A percentile compares a stretch with the other conserved stretches of the same genome.
Conservation (phyloP, 2,888 invertebrate species). For the Pardosa pseudoannulata region DNA sequence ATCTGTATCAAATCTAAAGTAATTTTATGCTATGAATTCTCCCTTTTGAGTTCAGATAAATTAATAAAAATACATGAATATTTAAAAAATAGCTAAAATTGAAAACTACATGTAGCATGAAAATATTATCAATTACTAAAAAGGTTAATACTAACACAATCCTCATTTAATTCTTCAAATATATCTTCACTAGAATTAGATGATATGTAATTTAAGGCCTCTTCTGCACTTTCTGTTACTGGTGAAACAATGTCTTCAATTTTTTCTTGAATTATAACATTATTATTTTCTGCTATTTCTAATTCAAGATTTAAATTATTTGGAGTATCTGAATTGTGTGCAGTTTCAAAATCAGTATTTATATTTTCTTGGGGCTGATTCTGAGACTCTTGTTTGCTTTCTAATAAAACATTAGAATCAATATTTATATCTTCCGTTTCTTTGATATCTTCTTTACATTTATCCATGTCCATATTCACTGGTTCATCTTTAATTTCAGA, state of each 20-base stretch:
- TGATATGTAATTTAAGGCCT: conserved; percentile 46
- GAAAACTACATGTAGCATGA: no score
- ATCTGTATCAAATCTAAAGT: no score
- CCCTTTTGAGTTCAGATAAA: no score
- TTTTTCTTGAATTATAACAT: background rate
- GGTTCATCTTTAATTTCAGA: background rate
- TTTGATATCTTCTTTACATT: background rate
- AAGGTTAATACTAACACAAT: conserved; percentile 45
- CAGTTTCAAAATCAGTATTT: background rate
- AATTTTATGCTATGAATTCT: no score
- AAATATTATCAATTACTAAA: background rate
- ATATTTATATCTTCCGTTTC: background rate
- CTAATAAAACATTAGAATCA: background rate
- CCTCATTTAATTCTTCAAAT: conserved; percentile 43
- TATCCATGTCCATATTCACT: background rate
- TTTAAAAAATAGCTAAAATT: no score
- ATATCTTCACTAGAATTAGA: conserved; percentile 51
- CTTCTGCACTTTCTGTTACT: conserved; percentile 65
- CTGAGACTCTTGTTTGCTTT: background rate
- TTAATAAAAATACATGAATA: no score
- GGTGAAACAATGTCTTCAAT: conserved; percentile 48
- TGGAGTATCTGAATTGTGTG: no score
- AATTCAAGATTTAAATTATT: background rate
- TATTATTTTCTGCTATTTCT: background rate
- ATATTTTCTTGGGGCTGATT: background rate